A percentile compares a stretch with the other conserved stretches of the same genome.
phyloP scores from a whole-genome alignment of 2,888 invertebrate genomes.

The Dysmachus trigonus region DNA sequence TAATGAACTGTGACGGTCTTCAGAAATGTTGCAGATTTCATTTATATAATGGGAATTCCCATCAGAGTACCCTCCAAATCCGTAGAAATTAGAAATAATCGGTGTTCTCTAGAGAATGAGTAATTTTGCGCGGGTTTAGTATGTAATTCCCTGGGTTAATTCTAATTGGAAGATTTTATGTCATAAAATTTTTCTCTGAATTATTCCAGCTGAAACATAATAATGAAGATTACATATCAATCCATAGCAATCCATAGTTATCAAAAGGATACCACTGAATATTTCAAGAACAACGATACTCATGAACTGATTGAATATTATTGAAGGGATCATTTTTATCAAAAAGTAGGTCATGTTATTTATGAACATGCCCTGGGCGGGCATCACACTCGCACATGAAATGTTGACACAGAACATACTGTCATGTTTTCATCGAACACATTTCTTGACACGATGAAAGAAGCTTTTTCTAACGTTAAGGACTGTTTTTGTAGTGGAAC shows the following conservation, averaged over 20 bases:
- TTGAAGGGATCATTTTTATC: not conserved
- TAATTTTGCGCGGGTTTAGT: not conserved
- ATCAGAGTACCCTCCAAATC: not conserved
- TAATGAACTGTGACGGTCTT: not conserved
- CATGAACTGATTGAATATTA: not conserved
- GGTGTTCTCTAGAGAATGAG: not conserved
- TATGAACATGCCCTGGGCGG: not conserved
- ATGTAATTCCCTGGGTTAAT: not conserved
- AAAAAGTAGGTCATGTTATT: slow-evolving; percentile 18
- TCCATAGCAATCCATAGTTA: not conserved
- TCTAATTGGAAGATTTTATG: not conserved
- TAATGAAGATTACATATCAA: not conserved
- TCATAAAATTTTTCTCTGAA: not conserved
- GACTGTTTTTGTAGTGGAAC: not conserved
- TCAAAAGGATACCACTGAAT: not conserved
- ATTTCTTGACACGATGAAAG: not conserved
- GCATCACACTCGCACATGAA: not conserved
- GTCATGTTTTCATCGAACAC: slow-evolving; percentile 1
- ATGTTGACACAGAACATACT: not conserved
- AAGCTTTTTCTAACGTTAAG: not conserved
- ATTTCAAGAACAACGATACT: not conserved
- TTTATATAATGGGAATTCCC: not conserved
- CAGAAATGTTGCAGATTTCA: not conserved
- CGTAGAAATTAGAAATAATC: not conserved
- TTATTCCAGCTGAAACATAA: not conserved